Base-by-base conservation (phyloP, 2,797 vertebrate species). In the Chromis chromis region DNA sequence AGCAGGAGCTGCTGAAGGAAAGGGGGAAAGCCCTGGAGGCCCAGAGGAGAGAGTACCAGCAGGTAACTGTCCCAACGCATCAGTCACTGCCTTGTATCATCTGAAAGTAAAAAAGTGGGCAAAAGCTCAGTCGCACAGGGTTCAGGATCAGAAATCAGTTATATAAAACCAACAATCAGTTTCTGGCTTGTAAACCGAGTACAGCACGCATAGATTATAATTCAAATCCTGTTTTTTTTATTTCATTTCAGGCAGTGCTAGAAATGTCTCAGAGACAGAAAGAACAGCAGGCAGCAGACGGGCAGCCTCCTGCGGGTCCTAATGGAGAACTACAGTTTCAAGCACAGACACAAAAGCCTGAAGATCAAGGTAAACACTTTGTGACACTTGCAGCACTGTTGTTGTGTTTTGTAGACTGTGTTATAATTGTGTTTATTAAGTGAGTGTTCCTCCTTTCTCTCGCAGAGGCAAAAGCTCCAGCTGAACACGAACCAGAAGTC, bases 181-280 rank as follows among this genome's bases (percentile, higher is more conserved):
- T 50, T 36, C 33, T 11, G 36, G 31, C 24, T 10, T 16, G 12
- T 62, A 1, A 27, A n/a, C 19, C 6, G 16, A 46, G 44, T 42
- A 4, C 14, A 17, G 13, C 14, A 4, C 14, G 10, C 33, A 11
- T 19, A 14, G 16, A 44, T n/a, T n/a, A 2, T 48, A 48, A 48
- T 57, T 42, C 1, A 46, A 36, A 22, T 22, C 11, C 4, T 4
- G 11, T 17, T 36, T 17, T 21, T 48, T 44, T 49, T 2, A 25
- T 55, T 31, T 25, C 5, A 22, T 72, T 28, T 1, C 63, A 98
- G 97, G 97, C 96, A 0, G 93, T 97, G 0, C 79, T 96, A 73
- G 96, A 97, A 19, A 97, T 97, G 96, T 96, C 96, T 11, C 96
- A 97, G 85, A 94, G 95, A 63, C 93, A 94, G 84, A 96, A 95